Conservation (phyloP, 2,797 vertebrate genomes). For the Poecile montanus region DNA sequence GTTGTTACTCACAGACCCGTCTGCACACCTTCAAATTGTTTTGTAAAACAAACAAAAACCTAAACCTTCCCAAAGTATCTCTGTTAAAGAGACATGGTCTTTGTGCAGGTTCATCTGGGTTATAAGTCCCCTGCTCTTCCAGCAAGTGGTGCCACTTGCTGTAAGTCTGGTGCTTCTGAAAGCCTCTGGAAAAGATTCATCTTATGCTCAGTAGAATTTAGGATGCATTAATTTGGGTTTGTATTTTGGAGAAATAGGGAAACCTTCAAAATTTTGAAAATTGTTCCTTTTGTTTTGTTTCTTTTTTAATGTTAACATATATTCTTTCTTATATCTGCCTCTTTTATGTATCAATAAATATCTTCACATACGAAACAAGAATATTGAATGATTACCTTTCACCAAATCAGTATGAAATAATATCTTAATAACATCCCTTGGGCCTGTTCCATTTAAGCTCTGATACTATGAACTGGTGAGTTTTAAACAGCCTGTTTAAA, state of each 20-base stretch:
- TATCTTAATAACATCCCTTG: neutral
- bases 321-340: neutral
- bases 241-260: neutral
- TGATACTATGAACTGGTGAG: constrained; percentile 29
- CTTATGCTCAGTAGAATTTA: neutral
- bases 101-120: neutral
- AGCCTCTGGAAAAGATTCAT: neutral
- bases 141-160: neutral
- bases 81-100: neutral
- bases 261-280: neutral
- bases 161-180: neutral
- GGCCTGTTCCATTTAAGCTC: constrained; percentile 1
- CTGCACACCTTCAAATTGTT: neutral
- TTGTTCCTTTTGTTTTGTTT: neutral
- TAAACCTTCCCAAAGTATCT: neutral
- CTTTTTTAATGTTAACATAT: neutral
- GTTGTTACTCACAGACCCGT: neutral
- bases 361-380: neutral
- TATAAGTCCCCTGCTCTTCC: neutral
- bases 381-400: neutral
- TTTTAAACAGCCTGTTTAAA: constrained; percentile 43
- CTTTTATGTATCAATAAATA: neutral
- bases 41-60: neutral
- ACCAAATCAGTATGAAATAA: neutral
- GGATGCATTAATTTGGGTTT: neutral